phyloP scores from a whole-genome alignment of 2,113 vertebrate species.

The Euleptes europaea region DNA sequence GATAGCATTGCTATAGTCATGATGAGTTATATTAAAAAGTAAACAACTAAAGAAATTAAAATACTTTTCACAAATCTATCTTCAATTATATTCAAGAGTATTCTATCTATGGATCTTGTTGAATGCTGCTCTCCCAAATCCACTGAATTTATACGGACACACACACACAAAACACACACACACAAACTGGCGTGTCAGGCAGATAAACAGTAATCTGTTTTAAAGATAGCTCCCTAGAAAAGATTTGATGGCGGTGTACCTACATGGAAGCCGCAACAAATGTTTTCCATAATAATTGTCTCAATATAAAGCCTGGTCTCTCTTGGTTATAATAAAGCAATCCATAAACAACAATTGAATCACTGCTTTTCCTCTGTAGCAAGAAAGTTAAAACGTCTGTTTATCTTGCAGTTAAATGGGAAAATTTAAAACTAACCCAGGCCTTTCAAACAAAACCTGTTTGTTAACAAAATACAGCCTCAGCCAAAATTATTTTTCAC shows the following conservation, averaged over 20 bases:
- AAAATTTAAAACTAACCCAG: slow-evolving; percentile 29
- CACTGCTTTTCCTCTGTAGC: slow-evolving; percentile 18
- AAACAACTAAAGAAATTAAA: not conserved
- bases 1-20: not conserved
- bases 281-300: slow-evolving; percentile 1
- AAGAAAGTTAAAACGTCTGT: slow-evolving; percentile 30
- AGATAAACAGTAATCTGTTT: not conserved
- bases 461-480: slow-evolving; percentile 28
- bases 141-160: not conserved
- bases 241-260: not conserved
- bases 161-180: not conserved
- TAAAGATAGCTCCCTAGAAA: not conserved
- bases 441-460: slow-evolving; percentile 5
- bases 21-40: not conserved
- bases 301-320: slow-evolving; percentile 16
- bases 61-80: not conserved
- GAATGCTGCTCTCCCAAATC: not conserved
- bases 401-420: slow-evolving; percentile 40
- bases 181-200: not conserved
- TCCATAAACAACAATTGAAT: slow-evolving; percentile 21
- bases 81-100: not conserved
- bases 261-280: slow-evolving; percentile 4
- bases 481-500: slow-evolving; percentile 17
- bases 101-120: not conserved
- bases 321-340: slow-evolving; percentile 20